Evolutionary conservation across 2,797 vertebrate genomes (phyloP).

Genomic region (Psittacula echo): DNA sequence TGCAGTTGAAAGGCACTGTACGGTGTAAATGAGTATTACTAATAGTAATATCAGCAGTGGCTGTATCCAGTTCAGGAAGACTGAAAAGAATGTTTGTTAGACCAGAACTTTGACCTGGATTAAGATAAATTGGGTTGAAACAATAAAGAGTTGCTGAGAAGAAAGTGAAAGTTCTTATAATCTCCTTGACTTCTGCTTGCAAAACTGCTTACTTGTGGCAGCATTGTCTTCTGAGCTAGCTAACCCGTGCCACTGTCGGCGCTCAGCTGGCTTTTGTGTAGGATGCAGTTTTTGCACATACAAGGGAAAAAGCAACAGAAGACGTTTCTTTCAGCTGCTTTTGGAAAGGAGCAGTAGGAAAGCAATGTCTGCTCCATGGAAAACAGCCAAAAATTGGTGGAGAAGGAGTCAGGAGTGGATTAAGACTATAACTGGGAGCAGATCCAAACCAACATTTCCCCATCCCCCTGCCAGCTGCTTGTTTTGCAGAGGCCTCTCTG

Average conservation of each 20-base stretch:
- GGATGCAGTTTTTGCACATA: conserved; percentile 47
- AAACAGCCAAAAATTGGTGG: conserved; percentile 30
- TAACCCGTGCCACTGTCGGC: background rate
- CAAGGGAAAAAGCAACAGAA: conserved; percentile 26
- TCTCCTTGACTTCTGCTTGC: background rate
- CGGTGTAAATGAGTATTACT: background rate
- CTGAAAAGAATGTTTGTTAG: background rate
- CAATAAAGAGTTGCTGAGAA: background rate
- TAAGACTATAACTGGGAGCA: conserved; percentile 28
- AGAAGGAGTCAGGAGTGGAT: conserved; percentile 41
- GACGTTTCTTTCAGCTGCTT: conserved; percentile 29
- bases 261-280: conserved; percentile 9
- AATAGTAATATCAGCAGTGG: background rate
- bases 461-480: background rate
- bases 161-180: background rate
- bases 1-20: background rate
- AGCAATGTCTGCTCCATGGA: conserved; percentile 35
- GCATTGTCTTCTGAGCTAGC: background rate
- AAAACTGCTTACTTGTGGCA: background rate
- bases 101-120: background rate
- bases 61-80: background rate
- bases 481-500: background rate
- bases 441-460: conserved; percentile 23
- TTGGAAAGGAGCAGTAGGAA: conserved; percentile 39
- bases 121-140: conserved; percentile 6